phyloP scores from a whole-genome alignment of 1,140 invertebrate genomes.

The Pectinophora gossypiella region DNA sequence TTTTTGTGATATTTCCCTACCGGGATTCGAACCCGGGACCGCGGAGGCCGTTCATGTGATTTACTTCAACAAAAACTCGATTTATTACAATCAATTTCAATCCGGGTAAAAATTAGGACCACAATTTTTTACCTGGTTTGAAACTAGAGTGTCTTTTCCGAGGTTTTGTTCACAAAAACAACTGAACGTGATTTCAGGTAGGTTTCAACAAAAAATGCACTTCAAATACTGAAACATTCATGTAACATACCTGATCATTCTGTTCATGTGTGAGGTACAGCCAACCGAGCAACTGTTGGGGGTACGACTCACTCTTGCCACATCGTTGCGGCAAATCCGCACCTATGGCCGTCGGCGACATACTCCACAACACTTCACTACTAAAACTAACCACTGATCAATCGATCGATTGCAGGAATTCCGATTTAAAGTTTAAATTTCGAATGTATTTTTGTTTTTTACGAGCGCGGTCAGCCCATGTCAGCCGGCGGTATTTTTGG shows the following conservation, averaged over 20 bases:
- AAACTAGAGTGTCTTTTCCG: no score
- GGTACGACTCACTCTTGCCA: conserved; percentile 49
- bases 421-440: neutral
- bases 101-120: no score
- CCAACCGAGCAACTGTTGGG: conserved; percentile 58
- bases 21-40: no score
- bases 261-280: conserved; percentile 58
- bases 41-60: no score
- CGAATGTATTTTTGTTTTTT: neutral
- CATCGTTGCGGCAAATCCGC: conserved; percentile 62
- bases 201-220: no score
- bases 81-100: no score
- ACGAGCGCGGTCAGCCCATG: conserved; percentile 27
- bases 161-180: no score
- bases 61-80: no score
- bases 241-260: conserved; percentile 53
- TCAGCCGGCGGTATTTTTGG: conserved; percentile 59
- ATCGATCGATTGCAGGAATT: neutral
- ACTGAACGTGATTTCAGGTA: no score
- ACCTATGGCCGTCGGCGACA: conserved; percentile 61
- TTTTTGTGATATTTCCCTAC: no score
- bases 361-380: conserved; percentile 36
- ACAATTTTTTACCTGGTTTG: no score
- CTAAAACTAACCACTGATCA: neutral
- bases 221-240: no score